Percentiles rank a stretch among this genome's conserved stretches.
Conservation (phyloP, 2,888 invertebrate species). For the Drosophila nr. fundita region DNA sequence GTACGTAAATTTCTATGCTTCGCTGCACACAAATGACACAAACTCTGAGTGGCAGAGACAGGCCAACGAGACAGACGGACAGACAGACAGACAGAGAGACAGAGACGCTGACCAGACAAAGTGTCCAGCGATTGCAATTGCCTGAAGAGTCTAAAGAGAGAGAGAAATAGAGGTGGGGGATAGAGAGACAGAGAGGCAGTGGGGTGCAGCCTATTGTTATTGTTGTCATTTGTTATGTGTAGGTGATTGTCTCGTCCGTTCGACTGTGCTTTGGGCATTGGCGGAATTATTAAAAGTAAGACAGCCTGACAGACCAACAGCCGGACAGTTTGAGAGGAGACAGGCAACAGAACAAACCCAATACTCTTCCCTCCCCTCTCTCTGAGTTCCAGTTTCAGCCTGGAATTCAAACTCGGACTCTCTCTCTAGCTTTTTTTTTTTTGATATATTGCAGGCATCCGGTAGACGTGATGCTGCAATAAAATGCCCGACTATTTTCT, state of each 20-base stretch:
- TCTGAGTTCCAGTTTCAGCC: conserved; percentile 21
- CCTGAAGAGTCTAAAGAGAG: conserved; percentile 37
- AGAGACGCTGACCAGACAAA: conserved; percentile 47
- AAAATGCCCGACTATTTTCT: conserved; percentile 63
- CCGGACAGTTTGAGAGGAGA: background rate
- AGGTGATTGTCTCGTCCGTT: conserved; percentile 57
- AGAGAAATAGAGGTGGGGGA: background rate
- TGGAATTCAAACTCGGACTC: conserved; percentile 8
- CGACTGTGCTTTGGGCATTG: conserved; percentile 50
- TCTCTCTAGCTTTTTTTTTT: conserved; percentile 5
- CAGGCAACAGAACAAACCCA: conserved; percentile 28
- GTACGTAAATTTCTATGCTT: conserved; percentile 72
- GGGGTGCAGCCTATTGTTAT: conserved; percentile 61
- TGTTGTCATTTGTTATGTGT: conserved; percentile 71
- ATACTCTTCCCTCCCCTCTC: conserved; percentile 32
- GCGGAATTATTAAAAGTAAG: conserved; percentile 75
- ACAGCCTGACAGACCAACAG: conserved; percentile 14
- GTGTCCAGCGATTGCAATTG: conserved; percentile 68
- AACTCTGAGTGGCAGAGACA: conserved; percentile 28
- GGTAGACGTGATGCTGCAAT: conserved; percentile 81
- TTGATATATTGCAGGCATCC: conserved; percentile 80
- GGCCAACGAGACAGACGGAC: conserved; percentile 15
- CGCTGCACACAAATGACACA: conserved; percentile 75
- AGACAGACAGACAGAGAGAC: background rate
- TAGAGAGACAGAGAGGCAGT: background rate